Conservation (phyloP, 2,888 invertebrate genomes). For the Pandemis cinnamomeana region DNA sequence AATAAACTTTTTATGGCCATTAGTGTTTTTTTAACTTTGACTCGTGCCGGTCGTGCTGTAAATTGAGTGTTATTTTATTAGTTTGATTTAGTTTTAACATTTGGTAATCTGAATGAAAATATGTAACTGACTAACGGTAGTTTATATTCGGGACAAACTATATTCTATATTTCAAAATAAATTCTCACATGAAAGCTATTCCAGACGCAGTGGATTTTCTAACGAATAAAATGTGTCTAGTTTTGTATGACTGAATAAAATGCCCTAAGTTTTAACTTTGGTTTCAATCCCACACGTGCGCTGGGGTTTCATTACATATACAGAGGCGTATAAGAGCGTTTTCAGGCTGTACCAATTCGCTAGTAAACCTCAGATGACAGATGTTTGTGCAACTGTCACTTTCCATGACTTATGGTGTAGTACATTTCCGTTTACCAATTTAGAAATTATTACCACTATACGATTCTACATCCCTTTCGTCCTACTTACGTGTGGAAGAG, state of each 20-base stretch:
- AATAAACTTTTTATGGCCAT: conserved; percentile 23
- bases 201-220: too few relatives aligned
- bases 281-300: not conserved
- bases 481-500: conserved; percentile 12
- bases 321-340: not conserved
- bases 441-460: conserved; percentile 18
- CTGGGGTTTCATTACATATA: not conserved
- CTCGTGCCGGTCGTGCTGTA: conserved; percentile 1
- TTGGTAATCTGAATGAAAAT: not conserved
- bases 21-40: conserved; percentile 13
- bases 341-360: not conserved
- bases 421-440: conserved; percentile 28
- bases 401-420: conserved; percentile 21
- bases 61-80: not conserved
- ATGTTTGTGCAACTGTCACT: conserved; percentile 38
- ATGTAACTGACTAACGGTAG: not conserved
- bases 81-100: not conserved
- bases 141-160: too few relatives aligned
- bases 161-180: too few relatives aligned
- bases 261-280: not conserved
- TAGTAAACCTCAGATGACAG: conserved; percentile 8
- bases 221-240: not conserved
- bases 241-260: not conserved
- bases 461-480: conserved; percentile 13
- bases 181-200: too few relatives aligned